Evolutionary conservation across 2,888 invertebrate species (phyloP).

Genomic region (Leptopilina drosophilae): DNA sequence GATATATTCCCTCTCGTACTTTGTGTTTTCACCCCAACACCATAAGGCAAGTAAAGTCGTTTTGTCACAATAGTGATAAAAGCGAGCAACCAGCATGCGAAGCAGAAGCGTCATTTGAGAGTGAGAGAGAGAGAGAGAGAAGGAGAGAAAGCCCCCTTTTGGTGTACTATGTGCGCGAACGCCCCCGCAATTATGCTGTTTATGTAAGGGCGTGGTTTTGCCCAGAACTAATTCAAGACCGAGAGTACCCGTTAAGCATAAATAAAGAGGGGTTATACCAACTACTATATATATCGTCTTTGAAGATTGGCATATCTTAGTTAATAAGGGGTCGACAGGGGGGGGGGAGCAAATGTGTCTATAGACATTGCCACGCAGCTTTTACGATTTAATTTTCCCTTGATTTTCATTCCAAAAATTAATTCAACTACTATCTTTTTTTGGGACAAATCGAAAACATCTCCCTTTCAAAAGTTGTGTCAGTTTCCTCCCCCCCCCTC

Average conservation of each 20-base stretch:
- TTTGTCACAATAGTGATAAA: conserved; percentile 71
- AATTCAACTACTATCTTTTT: conserved; percentile 33
- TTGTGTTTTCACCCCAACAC: conserved; percentile 29
- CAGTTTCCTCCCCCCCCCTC: too few species aligned
- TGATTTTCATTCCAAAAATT: neutral
- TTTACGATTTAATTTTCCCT: conserved; percentile 12
- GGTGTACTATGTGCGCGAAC: conserved; percentile 59
- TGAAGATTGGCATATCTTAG: conserved; percentile 17
- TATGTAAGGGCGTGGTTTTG: conserved; percentile 75
- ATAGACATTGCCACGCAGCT: neutral
- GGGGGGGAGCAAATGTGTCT: neutral
- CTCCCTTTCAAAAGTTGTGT: neutral
- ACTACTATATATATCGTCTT: conserved; percentile 41
- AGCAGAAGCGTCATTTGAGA: neutral
- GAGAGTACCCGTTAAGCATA: conserved; percentile 48
- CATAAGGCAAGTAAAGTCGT: conserved; percentile 60
- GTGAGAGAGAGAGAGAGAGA: too few species aligned
- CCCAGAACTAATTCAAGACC: conserved; percentile 65
- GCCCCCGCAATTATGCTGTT: conserved; percentile 76
- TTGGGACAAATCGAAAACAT: neutral
- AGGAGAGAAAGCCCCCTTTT: conserved; percentile 18
- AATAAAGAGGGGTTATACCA: conserved; percentile 50
- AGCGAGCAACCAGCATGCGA: conserved; percentile 54
- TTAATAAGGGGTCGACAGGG: conserved; percentile 14
- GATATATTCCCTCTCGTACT: conserved; percentile 16